A percentile compares a stretch with the other conserved stretches of the same genome.
These are phyloP conservation scores for Bactericera cockerelli DNA, from an alignment of 1,140 invertebrate genomes.

Conservation along the genomic window DNA sequence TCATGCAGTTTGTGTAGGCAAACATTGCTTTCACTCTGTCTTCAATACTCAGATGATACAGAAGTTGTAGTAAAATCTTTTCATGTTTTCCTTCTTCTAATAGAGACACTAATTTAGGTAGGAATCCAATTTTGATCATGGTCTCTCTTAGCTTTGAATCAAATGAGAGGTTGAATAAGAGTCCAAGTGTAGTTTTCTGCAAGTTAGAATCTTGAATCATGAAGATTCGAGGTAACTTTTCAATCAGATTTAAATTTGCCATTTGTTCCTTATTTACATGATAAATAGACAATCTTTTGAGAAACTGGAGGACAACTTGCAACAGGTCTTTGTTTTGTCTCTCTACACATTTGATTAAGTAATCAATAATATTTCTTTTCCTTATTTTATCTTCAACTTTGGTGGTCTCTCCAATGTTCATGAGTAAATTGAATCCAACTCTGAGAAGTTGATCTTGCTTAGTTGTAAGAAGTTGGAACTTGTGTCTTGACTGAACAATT, in stretches of 20 bases:
- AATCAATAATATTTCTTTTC: constrained; percentile 75
- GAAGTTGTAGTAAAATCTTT: constrained; percentile 66
- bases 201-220: constrained; percentile 62
- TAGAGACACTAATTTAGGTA: constrained; percentile 34
- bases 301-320: constrained; percentile 80
- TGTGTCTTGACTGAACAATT: not conserved
- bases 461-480: constrained; percentile 44
- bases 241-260: constrained; percentile 55
- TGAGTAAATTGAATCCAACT: constrained; percentile 75
- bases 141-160: constrained; percentile 68
- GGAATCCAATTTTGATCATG: constrained; percentile 77
- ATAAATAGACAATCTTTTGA: constrained; percentile 90
- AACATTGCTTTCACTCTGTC: constrained; percentile 90
- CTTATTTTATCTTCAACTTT: constrained; percentile 95
- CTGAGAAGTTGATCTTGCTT: constrained; percentile 85
- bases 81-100: constrained; percentile 70
- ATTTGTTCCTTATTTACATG: constrained; percentile 89
- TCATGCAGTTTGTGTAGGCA: constrained; percentile 86
- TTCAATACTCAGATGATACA: constrained; percentile 87
- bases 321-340: constrained; percentile 67
- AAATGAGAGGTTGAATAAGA: constrained; percentile 96
- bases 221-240: constrained; percentile 55
- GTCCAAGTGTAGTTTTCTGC: constrained; percentile 67
- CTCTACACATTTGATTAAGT: constrained; percentile 78
- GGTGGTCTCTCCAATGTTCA: constrained; percentile 90